These are phyloP conservation scores for Latrodectus hesperus DNA, from an alignment of 2,888 invertebrate species.

Conservation along the genomic window DNA sequence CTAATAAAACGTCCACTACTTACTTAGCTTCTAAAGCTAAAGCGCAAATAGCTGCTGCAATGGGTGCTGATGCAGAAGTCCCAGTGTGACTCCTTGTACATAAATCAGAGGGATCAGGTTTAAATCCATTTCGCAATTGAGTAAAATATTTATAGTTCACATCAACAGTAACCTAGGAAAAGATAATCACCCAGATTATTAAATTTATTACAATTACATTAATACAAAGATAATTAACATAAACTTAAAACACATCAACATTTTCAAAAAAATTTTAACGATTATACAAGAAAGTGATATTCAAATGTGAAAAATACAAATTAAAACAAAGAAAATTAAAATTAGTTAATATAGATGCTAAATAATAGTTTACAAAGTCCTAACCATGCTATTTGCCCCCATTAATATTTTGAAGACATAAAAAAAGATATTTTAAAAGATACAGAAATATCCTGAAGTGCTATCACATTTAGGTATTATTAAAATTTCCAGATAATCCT, in stretches of 20 bases:
- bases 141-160: constrained; percentile 69
- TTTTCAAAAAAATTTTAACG: neutral
- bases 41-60: constrained; percentile 95
- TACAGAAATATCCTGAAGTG: neutral
- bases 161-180: constrained; percentile 70
- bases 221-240: neutral
- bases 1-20: neutral
- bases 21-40: constrained; percentile 91
- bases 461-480: neutral
- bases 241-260: neutral
- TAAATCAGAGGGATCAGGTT: constrained; percentile 58
- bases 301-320: neutral
- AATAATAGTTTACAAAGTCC: too few relatives aligned
- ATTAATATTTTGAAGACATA: too few relatives aligned
- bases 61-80: constrained; percentile 93
- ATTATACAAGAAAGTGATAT: neutral
- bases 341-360: too few relatives aligned
- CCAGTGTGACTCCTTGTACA: constrained; percentile 82
- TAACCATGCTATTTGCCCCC: too few relatives aligned
- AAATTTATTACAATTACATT: neutral
- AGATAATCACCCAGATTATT: neutral
- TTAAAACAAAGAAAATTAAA: neutral
- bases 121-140: constrained; percentile 51
- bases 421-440: too few relatives aligned
- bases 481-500: too few relatives aligned